These are phyloP conservation scores for Cervus canadensis DNA, from an alignment of 2,113 vertebrate species.

Conservation along the genomic window DNA sequence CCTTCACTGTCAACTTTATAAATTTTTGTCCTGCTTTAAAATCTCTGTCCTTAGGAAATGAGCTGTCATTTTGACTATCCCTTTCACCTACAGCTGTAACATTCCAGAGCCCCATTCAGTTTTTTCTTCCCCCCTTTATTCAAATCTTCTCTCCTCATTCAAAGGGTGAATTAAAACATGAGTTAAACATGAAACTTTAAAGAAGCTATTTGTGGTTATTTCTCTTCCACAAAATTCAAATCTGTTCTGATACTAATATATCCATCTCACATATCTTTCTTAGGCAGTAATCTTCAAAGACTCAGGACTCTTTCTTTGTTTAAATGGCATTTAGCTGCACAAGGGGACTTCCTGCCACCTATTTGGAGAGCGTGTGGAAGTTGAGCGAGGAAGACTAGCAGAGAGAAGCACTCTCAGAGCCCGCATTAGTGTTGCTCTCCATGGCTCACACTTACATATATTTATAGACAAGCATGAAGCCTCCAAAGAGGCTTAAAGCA, in stretches of 20 bases:
- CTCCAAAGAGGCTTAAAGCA: neutral
- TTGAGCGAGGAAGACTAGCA: neutral
- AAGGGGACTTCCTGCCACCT: neutral
- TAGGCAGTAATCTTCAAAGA: neutral
- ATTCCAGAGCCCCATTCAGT: neutral
- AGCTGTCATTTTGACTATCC: neutral
- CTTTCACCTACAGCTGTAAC: neutral
- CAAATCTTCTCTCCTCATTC: neutral
- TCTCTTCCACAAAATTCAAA: neutral
- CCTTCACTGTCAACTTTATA: neutral
- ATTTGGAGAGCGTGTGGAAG: neutral
- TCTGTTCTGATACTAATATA: neutral
- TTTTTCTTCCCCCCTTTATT: neutral
- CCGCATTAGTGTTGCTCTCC: fast-evolving
- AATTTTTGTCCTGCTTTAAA: neutral
- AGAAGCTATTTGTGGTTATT: neutral
- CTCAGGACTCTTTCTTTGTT: neutral
- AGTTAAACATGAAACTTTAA: neutral
- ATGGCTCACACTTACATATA: fast-evolving
- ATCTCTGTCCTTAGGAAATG: neutral
- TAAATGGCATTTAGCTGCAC: neutral
- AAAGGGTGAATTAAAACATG: neutral
- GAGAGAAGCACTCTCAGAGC: neutral
- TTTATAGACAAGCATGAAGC: neutral
- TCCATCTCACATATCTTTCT: neutral